Evolutionary conservation across 2,888 invertebrate species (phyloP).

Genomic region (Ochropleura plecta): DNA sequence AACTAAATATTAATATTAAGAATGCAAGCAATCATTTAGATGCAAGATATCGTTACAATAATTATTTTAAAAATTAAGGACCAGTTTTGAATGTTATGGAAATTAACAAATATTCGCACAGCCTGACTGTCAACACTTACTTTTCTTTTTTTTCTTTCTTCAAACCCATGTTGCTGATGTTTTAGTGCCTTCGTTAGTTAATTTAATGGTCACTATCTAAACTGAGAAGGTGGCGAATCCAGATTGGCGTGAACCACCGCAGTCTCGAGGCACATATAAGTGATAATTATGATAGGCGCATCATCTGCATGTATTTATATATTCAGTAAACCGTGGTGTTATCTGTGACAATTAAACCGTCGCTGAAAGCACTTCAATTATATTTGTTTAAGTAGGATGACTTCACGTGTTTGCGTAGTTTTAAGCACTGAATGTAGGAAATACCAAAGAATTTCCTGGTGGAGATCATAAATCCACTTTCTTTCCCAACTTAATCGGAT

Average conservation of each 20-base stretch:
- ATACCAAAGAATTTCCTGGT: slow-evolving; percentile 40
- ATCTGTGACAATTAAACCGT: slow-evolving; percentile 49
- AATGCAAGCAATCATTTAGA: neutral
- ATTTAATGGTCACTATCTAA: slow-evolving; percentile 11
- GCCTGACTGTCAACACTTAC: slow-evolving; percentile 35
- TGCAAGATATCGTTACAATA: neutral
- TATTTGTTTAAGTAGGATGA: slow-evolving; percentile 50
- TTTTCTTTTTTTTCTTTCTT: slow-evolving; percentile 31
- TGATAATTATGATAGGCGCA: slow-evolving; percentile 28
- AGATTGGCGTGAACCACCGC: neutral
- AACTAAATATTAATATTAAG: neutral
- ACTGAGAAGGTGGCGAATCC: neutral
- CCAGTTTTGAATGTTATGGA: too few relatives aligned
- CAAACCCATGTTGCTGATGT: slow-evolving; percentile 36
- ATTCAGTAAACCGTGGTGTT: slow-evolving; percentile 41
- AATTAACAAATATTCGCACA: slow-evolving; percentile 17
- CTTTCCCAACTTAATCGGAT: neutral
- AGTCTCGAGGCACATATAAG: slow-evolving; percentile 3
- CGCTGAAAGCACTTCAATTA: slow-evolving; percentile 51
- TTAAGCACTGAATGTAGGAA: slow-evolving; percentile 36
- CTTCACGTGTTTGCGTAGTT: slow-evolving; percentile 34
- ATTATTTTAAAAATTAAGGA: neutral
- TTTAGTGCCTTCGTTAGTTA: neutral
- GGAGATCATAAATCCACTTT: slow-evolving; percentile 1
- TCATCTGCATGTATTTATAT: slow-evolving; percentile 51